Evolutionary conservation across 1,140 invertebrate species (phyloP).

Genomic region (Drosophila fuyamai): DNA sequence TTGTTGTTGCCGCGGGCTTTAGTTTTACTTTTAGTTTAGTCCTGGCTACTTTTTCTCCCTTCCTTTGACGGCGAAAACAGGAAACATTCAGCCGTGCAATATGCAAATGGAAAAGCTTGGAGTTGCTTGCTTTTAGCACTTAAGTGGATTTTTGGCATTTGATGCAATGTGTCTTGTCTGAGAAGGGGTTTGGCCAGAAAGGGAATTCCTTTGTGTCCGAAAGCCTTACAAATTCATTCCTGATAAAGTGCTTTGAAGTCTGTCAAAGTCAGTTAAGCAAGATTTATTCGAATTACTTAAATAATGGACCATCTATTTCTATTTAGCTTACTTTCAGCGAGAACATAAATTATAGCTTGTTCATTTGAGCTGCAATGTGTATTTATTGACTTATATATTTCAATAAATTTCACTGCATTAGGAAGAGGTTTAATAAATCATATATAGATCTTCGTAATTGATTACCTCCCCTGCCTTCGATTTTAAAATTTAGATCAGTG

Average conservation of each 20-base stretch:
- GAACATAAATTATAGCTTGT: no score
- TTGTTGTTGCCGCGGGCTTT: slow-evolving; percentile 18
- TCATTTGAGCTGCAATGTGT: no score
- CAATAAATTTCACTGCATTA: no score
- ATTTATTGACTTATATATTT: no score
- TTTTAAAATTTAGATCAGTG: slow-evolving; percentile 25
- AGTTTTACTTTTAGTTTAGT: slow-evolving; percentile 3
- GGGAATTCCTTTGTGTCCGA: not conserved
- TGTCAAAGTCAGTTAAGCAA: not conserved
- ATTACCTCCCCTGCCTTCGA: slow-evolving; percentile 11
- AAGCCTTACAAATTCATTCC: not conserved
- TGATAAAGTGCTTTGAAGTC: not conserved
- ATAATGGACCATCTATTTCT: not conserved
- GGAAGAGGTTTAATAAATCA: not conserved
- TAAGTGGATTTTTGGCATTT: slow-evolving; percentile 78
- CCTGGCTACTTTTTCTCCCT: slow-evolving; percentile 12
- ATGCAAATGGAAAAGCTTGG: slow-evolving; percentile 36
- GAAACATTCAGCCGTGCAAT: slow-evolving; percentile 56
- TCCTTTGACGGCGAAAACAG: slow-evolving; percentile 25
- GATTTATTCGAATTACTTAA: not conserved
- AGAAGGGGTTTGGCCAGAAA: not conserved
- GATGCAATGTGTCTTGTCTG: slow-evolving; percentile 51
- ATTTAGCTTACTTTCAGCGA: no score
- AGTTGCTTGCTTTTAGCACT: slow-evolving; percentile 55
- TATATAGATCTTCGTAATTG: not conserved